Percentiles rank a stretch among this genome's conserved stretches.
phyloP scores from a whole-genome alignment of 2,113 vertebrate genomes.

The Anguilla rostrata region DNA sequence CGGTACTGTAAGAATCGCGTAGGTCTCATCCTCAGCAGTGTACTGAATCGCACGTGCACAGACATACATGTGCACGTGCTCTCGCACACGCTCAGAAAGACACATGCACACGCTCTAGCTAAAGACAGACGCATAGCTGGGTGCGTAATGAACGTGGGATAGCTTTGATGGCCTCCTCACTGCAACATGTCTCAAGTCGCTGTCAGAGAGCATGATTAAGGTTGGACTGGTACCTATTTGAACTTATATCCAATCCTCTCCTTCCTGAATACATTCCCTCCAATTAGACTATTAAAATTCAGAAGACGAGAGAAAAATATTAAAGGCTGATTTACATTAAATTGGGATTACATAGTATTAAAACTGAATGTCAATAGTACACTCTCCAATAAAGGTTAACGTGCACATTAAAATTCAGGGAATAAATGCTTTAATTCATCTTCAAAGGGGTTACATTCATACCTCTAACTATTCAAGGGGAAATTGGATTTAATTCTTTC shows the following conservation, averaged over 20 bases:
- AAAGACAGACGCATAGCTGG: background rate
- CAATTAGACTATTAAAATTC: background rate
- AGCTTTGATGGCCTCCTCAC: background rate
- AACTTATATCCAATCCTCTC: background rate
- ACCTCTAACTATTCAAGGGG: background rate
- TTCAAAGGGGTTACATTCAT: background rate
- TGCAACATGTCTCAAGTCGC: background rate
- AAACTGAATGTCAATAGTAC: slow-evolving; percentile 11
- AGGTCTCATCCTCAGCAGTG: background rate
- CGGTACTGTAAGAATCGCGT: background rate
- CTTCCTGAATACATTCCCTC: background rate
- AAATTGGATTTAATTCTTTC: background rate
- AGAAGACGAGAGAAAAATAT: background rate
- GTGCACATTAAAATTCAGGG: slow-evolving; percentile 5
- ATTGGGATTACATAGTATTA: slow-evolving; percentile 1
- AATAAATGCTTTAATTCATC: background rate
- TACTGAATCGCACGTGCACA: background rate
- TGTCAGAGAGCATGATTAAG: background rate
- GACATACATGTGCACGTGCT: background rate
- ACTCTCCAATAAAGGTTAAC: background rate
- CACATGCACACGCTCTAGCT: background rate
- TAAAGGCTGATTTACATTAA: slow-evolving; percentile 4
- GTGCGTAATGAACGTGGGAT: background rate
- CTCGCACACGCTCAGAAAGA: background rate
- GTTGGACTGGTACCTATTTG: background rate